Evolutionary conservation across 2,113 vertebrate species (phyloP), one percentile per base, ranked within the genome.

Genomic region (Pelodiscus sinensis): DNA sequence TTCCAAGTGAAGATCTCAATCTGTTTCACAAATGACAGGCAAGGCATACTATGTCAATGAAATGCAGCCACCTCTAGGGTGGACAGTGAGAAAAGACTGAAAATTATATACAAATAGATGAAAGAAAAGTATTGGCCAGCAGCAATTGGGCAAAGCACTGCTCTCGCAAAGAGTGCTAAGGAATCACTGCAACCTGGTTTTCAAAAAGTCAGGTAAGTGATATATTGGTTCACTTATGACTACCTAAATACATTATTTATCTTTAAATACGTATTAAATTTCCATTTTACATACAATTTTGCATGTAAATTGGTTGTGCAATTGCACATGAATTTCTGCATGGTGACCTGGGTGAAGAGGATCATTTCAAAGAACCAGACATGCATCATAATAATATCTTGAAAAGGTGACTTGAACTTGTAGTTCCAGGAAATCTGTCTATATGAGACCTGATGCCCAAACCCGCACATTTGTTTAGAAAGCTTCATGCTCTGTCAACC

Each of bases 1-100:
- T 85, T 82, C 52, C 13, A 51, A 79, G 5, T 25, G 38, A 52
- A 50, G 38, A 77, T 50, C 44, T 56, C 71, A 80, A 57, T 68
- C 4, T 84, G 27, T 86, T 94, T 68, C 73, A 54, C 50, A 79
- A 50, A 24, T 50, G 24, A 15, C 31, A 79, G 82, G 65, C 79
- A 10, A 55, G 38, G 3, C 5, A 31, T 4, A 7, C 8, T 52
- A 1, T 14, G 89, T 52, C 44, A 11, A 15, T 85, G 80, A 82
- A 14, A 81, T 27, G 11, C 13, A 44, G 9, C 38, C 75, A 27
- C 75, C 4, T 71, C n/a, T 35, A 35, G n/a, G 7, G 65, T 71
- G 38, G 12, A 50, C 6, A 50, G 12, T 77, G 73, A 22, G 3
- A 50, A 50, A 50, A 77, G 51, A 73, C 78, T 77, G 60, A 71